Evolutionary conservation across 2,888 invertebrate species (phyloP), one percentile per base, ranked within the genome.

Genomic region (Nymphalis polychloros): DNA sequence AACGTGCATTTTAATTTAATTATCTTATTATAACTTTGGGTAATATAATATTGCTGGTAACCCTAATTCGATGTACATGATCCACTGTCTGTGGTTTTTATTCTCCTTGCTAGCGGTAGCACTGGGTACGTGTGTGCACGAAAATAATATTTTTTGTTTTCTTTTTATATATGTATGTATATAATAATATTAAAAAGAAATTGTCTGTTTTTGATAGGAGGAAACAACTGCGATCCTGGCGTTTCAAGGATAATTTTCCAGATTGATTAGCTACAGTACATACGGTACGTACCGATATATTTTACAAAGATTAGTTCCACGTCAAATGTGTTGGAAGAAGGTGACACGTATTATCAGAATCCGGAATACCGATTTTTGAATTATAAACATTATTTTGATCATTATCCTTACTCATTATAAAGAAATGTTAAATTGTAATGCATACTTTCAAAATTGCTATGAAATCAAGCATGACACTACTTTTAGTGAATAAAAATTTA

Each of bases 321-420:
- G 92, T 92, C 92, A 92, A 92, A 91, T 89, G 89, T 88, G 90
- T 87, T 90, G 87, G 87, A 88, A 79, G 78, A 82, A 91, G 90
- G 91, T 92, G 92, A 92, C 92, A 92, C 92, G 92, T 92, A 92
- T 90, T 90, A 91, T 85, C 87, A 85, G 83, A 86, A 86, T 84
- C 82, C 78, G 79, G 81, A 80, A 84, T 85, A 81, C 82, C 80
- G 83, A 82, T 82, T 69, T 71, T 55, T 16, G 61, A 67, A 68
- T 20, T 55, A 53, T 41, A 61, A 57, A 64, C 41, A 61, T 68
- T 17, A 46, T 55, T 60, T 57, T 46, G 35, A 61, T n/a, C 35
- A 64, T 59, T n/a, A n/a, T 57, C 41, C 27, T 10, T 16, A 41
- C 20, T 49, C n/a, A 31, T 35, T 20, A 52, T 23, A 5, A 63